phyloP scores from a whole-genome alignment of 1,140 invertebrate species.

The Apis florea region DNA sequence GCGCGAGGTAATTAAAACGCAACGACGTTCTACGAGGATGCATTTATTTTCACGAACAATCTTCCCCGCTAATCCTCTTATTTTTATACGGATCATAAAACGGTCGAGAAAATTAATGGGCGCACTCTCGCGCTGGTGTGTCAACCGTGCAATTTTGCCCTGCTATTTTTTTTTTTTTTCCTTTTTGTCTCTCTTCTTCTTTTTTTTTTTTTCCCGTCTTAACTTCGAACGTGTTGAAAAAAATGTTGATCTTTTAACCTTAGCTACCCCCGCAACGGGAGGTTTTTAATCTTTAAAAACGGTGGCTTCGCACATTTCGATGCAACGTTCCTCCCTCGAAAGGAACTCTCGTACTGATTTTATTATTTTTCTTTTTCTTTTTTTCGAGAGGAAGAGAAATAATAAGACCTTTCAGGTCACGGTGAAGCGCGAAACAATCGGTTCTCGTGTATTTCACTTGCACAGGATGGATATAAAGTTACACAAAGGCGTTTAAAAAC shows the following conservation, averaged over 20 bases:
- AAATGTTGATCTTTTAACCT: background rate
- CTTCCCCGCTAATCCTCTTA: constrained; percentile 11
- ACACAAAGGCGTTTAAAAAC: too few species aligned
- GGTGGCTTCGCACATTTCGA: too few species aligned
- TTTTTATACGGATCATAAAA: constrained; percentile 47
- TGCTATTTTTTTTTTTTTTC: background rate
- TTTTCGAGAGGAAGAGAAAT: too few species aligned
- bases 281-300: background rate
- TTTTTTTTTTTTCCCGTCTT: too few species aligned
- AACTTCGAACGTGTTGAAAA: background rate
- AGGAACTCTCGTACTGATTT: too few species aligned
- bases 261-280: too few species aligned
- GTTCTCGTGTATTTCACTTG: too few species aligned
- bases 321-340: too few species aligned
- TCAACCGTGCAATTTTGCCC: constrained; percentile 35
- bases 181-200: background rate
- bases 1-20: constrained; percentile 49
- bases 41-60: constrained; percentile 47
- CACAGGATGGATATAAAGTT: too few species aligned
- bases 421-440: too few species aligned
- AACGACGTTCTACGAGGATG: constrained; percentile 15
- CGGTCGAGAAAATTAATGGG: constrained; percentile 31
- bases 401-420: too few species aligned
- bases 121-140: background rate
- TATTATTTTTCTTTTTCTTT: too few species aligned